phyloP scores from a whole-genome alignment of 1,140 invertebrate genomes.

The Dendrolimus kikuchii region DNA sequence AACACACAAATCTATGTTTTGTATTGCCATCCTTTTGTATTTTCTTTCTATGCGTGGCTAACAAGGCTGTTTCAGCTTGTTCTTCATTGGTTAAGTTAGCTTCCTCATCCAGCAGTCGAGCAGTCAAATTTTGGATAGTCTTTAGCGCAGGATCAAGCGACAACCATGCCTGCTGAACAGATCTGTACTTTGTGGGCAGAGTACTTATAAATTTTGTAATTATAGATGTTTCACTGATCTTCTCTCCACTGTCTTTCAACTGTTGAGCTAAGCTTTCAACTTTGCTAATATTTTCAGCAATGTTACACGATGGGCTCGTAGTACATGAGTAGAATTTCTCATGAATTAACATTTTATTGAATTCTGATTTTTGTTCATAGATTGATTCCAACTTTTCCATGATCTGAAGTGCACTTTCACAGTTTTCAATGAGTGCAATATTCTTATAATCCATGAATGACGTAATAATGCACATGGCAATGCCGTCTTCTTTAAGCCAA shows the following conservation, averaged over 20 bases:
- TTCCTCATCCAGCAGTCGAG: conserved; percentile 26
- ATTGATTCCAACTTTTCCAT: conserved; percentile 36
- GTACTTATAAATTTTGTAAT: conserved; percentile 38
- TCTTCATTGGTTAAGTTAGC: conserved; percentile 16
- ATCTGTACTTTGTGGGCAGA: conserved; percentile 29
- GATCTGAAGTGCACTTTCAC: conserved; percentile 19
- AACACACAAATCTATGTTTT: no score
- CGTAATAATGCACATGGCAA: conserved; percentile 37
- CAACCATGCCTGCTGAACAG: conserved; percentile 38
- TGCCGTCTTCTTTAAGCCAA: conserved; percentile 35
- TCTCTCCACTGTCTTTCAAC: conserved; percentile 34
- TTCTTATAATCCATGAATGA: conserved; percentile 38
- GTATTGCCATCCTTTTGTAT: no score
- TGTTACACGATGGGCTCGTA: conserved; percentile 17
- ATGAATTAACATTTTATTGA: conserved; percentile 40
- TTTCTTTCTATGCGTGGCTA: no score
- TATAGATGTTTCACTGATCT: conserved; percentile 28
- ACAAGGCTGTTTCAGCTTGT: conserved; percentile 23
- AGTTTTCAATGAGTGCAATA: conserved; percentile 18
- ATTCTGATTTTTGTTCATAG: conserved; percentile 38
- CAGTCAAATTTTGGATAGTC: conserved; percentile 26
- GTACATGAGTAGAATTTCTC: conserved; percentile 30
- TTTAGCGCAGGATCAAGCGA: conserved; percentile 32
- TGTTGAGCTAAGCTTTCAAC: conserved; percentile 35
- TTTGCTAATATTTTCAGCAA: conserved; percentile 38